phyloP scores from a whole-genome alignment of 23 tunicate species.

The Halocynthia roretzi region DNA sequence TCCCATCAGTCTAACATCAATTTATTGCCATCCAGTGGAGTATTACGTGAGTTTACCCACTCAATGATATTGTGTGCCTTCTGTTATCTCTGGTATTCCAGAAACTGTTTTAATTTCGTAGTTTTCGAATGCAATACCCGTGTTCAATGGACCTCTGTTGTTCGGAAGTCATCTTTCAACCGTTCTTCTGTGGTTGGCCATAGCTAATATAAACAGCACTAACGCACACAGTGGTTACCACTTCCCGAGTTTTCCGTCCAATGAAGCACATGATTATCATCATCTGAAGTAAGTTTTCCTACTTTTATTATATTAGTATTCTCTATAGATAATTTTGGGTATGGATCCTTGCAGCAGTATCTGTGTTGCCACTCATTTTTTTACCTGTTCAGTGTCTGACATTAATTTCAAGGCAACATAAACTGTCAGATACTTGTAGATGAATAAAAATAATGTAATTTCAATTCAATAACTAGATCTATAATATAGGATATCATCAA shows the following conservation, averaged over 20 bases:
- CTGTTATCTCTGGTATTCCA: not conserved
- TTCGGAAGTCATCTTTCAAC: constrained; percentile 56
- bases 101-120: constrained; percentile 10
- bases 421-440: no score
- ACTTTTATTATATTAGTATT: no score
- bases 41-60: constrained; percentile 35
- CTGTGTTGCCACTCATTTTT: no score
- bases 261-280: constrained; percentile 74
- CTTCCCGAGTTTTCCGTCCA: constrained; percentile 74
- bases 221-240: constrained; percentile 80
- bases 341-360: no score
- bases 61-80: no score
- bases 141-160: constrained; percentile 48
- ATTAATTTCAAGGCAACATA: no score
- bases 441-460: no score
- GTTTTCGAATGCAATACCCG: constrained; percentile 55
- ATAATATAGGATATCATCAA: no score
- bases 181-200: constrained; percentile 40
- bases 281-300: constrained; percentile 51
- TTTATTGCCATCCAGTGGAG: constrained; percentile 72
- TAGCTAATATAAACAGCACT: constrained; percentile 52
- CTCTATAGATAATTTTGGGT: no score
- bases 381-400: no score
- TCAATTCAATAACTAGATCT: no score
- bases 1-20: constrained; percentile 45